Base-by-base conservation (phyloP, 2,113 vertebrate species). In the Grallaria varia region DNA sequence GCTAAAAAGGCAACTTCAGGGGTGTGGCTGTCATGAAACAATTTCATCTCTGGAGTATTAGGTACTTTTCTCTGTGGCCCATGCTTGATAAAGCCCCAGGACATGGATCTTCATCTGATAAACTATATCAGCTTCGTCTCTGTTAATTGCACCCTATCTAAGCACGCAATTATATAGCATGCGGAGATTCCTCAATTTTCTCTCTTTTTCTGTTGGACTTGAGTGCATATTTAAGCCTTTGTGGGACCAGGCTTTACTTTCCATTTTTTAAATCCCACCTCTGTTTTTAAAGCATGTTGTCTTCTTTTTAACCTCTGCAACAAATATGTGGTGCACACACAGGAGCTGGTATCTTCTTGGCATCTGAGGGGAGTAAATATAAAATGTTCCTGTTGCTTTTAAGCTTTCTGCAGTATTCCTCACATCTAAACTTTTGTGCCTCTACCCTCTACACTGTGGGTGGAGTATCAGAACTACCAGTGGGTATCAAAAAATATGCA, bases 1-100 rank as follows among this genome's bases (percentile, higher is more conserved):
- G 96, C 97, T 97, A 97, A 97, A 97, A 97, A 97, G 95, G 95
- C 98, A 98, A 98, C 97, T 98, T 98, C 83, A 76, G 97, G 97
- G 97, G 97, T 97, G 98, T 97, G 97, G 90, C 93, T 97, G 83
- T 97, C 83, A 94, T 92, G 84, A 97, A 97, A 97, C 84, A 71
- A 59, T 90, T 95, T 97, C 31, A 72, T 93, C 97, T 97, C 92
- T 84, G 53, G 92, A 91, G 81, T 72, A 50, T 87, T 96, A 90
- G 76, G 66, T 90, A 78, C 90, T 90, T 93, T 92, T 45, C 82
- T 67, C 63, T 53, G 33, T 89, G 45, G 44, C 63, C 47, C 37
- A 20, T 60, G 63, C 91, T 91, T 91, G 77, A 87, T 60, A 93
- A 95, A 96, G 49, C 37, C 69, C 22, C 40, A 76, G 72, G 45